A percentile compares a stretch with the other conserved stretches of the same genome.
phyloP scores from a whole-genome alignment of 2,888 invertebrate genomes.

The Lasioglossum figueresi region DNA sequence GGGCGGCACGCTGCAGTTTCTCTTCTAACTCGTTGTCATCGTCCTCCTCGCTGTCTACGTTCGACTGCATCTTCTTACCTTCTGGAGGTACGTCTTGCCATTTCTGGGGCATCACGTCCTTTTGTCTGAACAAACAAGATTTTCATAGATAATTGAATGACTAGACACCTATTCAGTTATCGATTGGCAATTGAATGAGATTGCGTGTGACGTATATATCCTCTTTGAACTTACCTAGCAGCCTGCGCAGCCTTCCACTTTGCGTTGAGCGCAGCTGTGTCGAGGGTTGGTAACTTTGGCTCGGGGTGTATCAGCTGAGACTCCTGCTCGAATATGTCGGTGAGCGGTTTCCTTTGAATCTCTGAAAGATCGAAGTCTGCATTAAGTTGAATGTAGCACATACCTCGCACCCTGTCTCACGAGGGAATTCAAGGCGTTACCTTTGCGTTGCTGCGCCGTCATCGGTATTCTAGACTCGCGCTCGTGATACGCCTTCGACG shows the following conservation, averaged over 20 bases:
- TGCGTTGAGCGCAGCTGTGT: constrained; percentile 80
- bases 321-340: constrained; percentile 82
- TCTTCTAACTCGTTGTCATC: constrained; percentile 82
- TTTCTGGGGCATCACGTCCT: constrained; percentile 84
- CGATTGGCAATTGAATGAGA: too few species aligned
- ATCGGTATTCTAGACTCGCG: constrained; percentile 78
- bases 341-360: constrained; percentile 79
- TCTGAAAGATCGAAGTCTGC: constrained; percentile 67
- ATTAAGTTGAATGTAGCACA: neutral
- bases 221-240: constrained; percentile 72
- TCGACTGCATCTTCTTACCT: constrained; percentile 80
- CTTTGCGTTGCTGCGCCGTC: constrained; percentile 81
- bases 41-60: constrained; percentile 76
- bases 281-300: constrained; percentile 79
- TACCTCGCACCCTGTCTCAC: neutral
- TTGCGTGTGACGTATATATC: neutral
- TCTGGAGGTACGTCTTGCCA: constrained; percentile 84
- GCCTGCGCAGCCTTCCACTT: constrained; percentile 82
- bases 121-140: constrained; percentile 82
- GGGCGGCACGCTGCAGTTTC: constrained; percentile 80
- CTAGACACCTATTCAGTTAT: too few species aligned
- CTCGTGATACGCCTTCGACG: constrained; percentile 81
- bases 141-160: neutral
- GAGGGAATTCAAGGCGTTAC: constrained; percentile 60
- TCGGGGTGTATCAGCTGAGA: constrained; percentile 80